phyloP scores from a whole-genome alignment of 2,797 vertebrate species.

The Psittacula echo region DNA sequence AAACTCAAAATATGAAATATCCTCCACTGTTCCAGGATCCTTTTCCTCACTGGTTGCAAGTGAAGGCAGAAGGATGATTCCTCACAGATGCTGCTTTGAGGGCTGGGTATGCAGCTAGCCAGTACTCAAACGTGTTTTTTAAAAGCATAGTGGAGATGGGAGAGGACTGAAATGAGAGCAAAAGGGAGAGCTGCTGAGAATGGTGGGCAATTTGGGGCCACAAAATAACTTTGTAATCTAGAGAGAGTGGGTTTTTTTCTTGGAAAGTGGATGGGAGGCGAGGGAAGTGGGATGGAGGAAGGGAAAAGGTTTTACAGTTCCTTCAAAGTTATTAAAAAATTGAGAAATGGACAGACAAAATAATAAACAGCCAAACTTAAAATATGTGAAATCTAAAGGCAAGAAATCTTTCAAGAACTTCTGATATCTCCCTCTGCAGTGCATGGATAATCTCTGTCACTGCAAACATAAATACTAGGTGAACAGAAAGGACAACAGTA shows the following conservation, averaged over 20 bases:
- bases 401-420: neutral
- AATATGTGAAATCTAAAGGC: neutral
- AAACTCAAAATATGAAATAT: constrained; percentile 45
- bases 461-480: neutral
- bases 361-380: neutral
- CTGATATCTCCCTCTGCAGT: neutral
- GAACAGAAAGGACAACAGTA: neutral
- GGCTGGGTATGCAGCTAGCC: constrained; percentile 36
- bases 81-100: neutral
- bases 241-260: neutral
- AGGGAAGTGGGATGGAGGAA: neutral
- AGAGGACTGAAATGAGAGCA: neutral
- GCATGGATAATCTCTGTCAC: neutral
- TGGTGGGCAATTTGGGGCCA: neutral
- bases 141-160: neutral
- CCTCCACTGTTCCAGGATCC: neutral
- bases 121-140: constrained; percentile 21
- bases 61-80: constrained; percentile 54
- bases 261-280: neutral
- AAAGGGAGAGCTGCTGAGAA: neutral
- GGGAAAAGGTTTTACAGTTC: neutral
- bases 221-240: neutral
- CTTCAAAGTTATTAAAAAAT: neutral
- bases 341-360: neutral
- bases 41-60: constrained; percentile 26